Conservation (phyloP, 2,888 invertebrate genomes). For the Rhamnusium bicolor region DNA sequence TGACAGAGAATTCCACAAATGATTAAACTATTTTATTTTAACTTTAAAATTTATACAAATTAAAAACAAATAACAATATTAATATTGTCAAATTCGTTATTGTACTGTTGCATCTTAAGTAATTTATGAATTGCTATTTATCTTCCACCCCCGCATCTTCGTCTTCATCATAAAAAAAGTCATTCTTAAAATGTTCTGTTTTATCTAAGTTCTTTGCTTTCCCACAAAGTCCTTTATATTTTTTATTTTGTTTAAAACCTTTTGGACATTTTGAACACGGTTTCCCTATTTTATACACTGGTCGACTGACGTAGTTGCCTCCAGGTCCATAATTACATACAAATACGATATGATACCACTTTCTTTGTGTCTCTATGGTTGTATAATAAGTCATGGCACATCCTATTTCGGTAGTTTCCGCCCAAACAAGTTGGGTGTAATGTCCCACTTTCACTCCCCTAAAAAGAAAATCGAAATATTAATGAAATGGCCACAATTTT, state of each 20-base stretch:
- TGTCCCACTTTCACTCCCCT: constrained; percentile 65
- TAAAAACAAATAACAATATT: too few species aligned
- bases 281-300: constrained; percentile 64
- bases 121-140: background rate
- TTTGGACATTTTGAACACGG: constrained; percentile 60
- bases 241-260: constrained; percentile 51
- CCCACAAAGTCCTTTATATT: constrained; percentile 62
- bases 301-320: constrained; percentile 65
- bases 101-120: too few species aligned
- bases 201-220: constrained; percentile 18
- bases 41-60: too few species aligned
- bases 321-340: constrained; percentile 68
- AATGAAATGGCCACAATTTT: too few species aligned
- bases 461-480: constrained; percentile 29
- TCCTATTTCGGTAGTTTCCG: constrained; percentile 64
- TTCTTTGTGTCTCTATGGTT: constrained; percentile 31
- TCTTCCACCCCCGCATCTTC: background rate
- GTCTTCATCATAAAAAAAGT: constrained; percentile 25
- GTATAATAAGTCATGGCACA: constrained; percentile 65
- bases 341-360: constrained; percentile 64
- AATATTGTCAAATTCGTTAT: too few species aligned
- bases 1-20: background rate
- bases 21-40: background rate
- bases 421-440: constrained; percentile 68
- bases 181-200: constrained; percentile 29